Evolutionary conservation across 2,113 vertebrate genomes (phyloP).

Genomic region (Motacilla alba): DNA sequence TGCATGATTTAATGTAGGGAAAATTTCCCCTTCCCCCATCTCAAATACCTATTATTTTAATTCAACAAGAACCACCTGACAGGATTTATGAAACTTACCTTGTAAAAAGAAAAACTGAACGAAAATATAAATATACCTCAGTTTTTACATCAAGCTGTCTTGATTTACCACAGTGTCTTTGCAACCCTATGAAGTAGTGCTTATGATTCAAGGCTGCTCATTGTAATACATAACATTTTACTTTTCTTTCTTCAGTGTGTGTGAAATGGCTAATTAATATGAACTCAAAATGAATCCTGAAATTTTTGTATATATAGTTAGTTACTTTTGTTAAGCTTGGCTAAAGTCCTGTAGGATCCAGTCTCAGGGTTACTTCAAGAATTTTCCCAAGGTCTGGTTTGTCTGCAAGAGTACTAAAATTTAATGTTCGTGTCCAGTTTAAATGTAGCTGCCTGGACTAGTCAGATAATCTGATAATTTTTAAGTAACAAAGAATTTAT

Average conservation of each 20-base stretch:
- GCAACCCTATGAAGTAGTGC: not conserved
- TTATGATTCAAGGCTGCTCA: not conserved
- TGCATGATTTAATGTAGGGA: not conserved
- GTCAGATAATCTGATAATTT: not conserved
- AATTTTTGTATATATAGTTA: not conserved
- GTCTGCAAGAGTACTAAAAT: not conserved
- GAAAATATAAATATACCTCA: not conserved
- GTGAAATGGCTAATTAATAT: not conserved
- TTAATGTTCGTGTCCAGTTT: not conserved
- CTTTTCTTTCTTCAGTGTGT: not conserved
- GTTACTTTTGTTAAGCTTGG: not conserved
- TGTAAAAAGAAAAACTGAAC: not conserved
- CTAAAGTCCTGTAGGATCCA: not conserved
- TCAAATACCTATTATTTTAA: not conserved
- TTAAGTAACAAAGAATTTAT: not conserved
- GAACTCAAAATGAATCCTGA: not conserved
- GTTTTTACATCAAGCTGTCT: not conserved
- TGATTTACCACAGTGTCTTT: not conserved
- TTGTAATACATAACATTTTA: not conserved
- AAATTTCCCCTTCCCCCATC: fast-evolving
- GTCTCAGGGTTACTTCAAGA: not conserved
- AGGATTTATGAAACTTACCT: not conserved
- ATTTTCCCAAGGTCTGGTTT: not conserved
- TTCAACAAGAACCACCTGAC: not conserved
- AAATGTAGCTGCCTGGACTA: not conserved